phyloP scores from a whole-genome alignment of 2,888 invertebrate species.

The Leptarthrus brevirostris region DNA sequence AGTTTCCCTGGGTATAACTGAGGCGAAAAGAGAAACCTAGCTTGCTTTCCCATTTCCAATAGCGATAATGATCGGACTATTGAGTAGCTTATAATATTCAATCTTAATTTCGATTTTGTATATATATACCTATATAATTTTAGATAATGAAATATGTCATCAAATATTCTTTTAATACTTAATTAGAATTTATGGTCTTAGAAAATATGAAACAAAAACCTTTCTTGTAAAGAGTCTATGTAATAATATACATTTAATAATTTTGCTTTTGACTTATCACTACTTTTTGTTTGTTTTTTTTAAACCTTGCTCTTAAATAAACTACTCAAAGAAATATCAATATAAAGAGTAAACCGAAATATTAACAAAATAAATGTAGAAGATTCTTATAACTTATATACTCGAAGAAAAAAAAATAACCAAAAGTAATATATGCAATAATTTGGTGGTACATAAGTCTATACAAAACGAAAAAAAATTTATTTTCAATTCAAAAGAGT shows the following conservation, averaged over 20 bases:
- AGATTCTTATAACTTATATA: background rate
- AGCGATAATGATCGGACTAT: too few relatives aligned
- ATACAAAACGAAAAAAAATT: too few relatives aligned
- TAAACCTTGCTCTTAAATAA: background rate
- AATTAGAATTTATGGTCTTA: conserved; percentile 19
- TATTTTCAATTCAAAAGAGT: too few relatives aligned
- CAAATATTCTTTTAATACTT: conserved; percentile 35
- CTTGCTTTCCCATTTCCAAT: too few relatives aligned
- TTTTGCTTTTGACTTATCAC: background rate
- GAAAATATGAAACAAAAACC: background rate
- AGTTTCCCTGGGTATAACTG: too few relatives aligned
- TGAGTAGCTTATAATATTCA: background rate
- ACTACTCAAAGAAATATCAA: background rate
- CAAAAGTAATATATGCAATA: background rate
- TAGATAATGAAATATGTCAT: conserved; percentile 24
- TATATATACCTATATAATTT: conserved; percentile 21
- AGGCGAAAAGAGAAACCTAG: too few relatives aligned
- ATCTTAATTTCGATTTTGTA: background rate
- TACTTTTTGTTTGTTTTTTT: too few relatives aligned
- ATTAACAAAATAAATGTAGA: background rate
- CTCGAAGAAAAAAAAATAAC: background rate
- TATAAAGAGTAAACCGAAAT: background rate
- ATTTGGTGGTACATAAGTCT: background rate
- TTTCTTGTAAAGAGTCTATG: background rate
- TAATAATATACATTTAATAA: background rate